A percentile compares a stretch with the other conserved stretches of the same genome.
These are phyloP conservation scores for Magallana ariakensis DNA, from an alignment of 1,140 invertebrate genomes.

Conservation along the genomic window DNA sequence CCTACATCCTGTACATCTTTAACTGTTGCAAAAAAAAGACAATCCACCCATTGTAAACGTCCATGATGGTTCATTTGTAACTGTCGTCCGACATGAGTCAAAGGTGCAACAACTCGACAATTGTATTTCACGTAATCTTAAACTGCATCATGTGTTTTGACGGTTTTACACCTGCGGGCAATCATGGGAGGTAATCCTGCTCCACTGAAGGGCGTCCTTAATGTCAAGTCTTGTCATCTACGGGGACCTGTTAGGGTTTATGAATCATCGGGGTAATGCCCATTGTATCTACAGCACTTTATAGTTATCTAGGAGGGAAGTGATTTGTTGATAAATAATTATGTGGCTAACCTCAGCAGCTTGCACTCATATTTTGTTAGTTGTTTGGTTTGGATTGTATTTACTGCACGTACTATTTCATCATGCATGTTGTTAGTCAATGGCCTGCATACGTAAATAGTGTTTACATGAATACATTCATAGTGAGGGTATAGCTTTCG, in stretches of 20 bases:
- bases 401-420: too few relatives aligned
- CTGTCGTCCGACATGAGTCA: not conserved
- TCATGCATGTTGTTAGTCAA: too few relatives aligned
- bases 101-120: not conserved
- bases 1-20: not conserved
- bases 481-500: too few relatives aligned
- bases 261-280: not conserved
- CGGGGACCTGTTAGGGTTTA: not conserved
- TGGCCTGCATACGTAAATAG: too few relatives aligned
- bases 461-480: too few relatives aligned
- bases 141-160: not conserved
- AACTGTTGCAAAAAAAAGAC: not conserved
- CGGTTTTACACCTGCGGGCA: not conserved
- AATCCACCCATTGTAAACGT: slow-evolving; percentile 28
- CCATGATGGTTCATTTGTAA: not conserved
- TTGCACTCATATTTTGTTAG: too few relatives aligned
- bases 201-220: not conserved
- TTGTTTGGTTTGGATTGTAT: too few relatives aligned
- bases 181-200: not conserved
- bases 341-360: too few relatives aligned
- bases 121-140: slow-evolving; percentile 2
- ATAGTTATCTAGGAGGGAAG: too few relatives aligned
- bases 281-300: too few relatives aligned
- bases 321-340: too few relatives aligned
- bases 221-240: not conserved